Evolutionary conservation across 2,797 vertebrate genomes (phyloP).

Genomic region (Chrysocyon brachyurus): DNA sequence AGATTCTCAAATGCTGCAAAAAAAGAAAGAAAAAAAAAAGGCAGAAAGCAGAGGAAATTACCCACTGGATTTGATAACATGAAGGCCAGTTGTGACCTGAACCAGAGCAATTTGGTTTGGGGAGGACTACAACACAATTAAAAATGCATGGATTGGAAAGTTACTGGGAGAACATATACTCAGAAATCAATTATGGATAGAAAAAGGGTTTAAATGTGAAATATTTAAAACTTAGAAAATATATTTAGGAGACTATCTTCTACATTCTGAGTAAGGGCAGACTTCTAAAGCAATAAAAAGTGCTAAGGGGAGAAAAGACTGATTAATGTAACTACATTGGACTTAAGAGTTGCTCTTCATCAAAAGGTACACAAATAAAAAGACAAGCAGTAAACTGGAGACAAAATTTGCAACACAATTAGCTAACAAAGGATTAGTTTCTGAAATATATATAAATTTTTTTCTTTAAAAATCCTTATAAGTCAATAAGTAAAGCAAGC

Average conservation of each 20-base stretch:
- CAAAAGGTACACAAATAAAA: slow-evolving; percentile 18
- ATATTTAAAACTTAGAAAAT: slow-evolving; percentile 23
- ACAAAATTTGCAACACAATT: neutral
- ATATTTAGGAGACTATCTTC: neutral
- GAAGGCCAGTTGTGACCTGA: neutral
- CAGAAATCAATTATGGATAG: slow-evolving; percentile 45
- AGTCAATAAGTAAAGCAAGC: neutral
- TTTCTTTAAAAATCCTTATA: neutral
- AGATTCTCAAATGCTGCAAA: slow-evolving; percentile 10
- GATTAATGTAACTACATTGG: neutral
- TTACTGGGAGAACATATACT: neutral
- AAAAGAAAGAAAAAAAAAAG: no score
- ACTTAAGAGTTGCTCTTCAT: neutral
- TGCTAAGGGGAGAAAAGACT: neutral
- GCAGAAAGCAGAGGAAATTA: neutral
- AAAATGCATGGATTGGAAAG: neutral
- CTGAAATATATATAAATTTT: neutral
- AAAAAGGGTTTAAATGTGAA: slow-evolving; percentile 26
- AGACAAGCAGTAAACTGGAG: neutral
- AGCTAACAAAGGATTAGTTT: slow-evolving; percentile 15
- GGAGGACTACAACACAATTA: neutral
- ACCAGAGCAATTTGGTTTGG: neutral
- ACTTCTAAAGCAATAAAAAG: slow-evolving; percentile 5
- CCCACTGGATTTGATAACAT: neutral
- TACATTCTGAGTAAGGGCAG: neutral